Evolutionary conservation across 1,140 invertebrate genomes (phyloP).

Genomic region (Bombus impatiens): DNA sequence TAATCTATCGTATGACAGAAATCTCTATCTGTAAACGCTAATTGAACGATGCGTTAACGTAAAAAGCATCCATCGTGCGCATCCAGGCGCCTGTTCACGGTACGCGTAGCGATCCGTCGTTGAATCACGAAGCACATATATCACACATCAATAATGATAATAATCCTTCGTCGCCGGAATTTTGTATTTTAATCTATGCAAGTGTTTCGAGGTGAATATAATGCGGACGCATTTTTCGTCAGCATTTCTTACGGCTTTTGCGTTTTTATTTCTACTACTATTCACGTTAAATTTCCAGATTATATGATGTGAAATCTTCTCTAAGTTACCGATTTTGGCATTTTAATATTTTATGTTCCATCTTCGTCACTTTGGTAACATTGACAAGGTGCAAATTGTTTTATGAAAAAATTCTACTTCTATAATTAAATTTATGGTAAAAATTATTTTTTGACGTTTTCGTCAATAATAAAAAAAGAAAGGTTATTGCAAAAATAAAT

Average conservation of each 20-base stretch:
- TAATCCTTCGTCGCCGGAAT: neutral
- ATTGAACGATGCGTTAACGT: too few relatives aligned
- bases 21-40: too few relatives aligned
- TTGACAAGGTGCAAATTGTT: neutral
- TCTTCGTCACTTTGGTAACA: neutral
- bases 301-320: neutral
- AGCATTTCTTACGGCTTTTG: neutral
- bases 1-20: too few relatives aligned
- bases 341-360: neutral
- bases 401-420: neutral
- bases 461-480: neutral
- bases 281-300: neutral
- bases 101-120: neutral
- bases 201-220: neutral
- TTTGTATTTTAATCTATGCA: neutral
- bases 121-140: neutral
- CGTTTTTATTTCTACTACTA: neutral
- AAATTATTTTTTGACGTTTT: neutral
- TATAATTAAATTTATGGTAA: too few relatives aligned
- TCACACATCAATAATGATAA: too few relatives aligned
- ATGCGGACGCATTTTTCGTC: conserved; percentile 12
- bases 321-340: neutral
- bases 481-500: too few relatives aligned
- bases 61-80: neutral
- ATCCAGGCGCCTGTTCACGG: too few relatives aligned